Conservation (phyloP, 2,113 vertebrate genomes). For the Micromys minutus region DNA sequence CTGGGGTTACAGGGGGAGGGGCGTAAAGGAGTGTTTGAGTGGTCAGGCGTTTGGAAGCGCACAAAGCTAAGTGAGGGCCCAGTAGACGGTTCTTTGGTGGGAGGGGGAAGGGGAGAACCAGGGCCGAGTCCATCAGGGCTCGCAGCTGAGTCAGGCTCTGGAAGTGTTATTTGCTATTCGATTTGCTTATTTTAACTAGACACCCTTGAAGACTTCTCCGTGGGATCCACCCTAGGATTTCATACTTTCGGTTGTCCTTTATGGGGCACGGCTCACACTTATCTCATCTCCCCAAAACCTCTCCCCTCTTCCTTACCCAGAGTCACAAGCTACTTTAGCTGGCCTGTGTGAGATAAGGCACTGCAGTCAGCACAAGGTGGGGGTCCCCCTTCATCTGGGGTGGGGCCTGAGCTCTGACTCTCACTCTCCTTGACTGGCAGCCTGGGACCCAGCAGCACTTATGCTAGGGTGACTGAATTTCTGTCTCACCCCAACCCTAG, state of each 20-base stretch:
- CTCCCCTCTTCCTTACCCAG: neutral
- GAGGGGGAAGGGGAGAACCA: too few relatives aligned
- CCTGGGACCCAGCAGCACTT: neutral
- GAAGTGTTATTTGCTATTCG: neutral
- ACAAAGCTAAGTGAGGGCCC: neutral
- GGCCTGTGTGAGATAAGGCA: neutral
- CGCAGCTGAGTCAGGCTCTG: neutral
- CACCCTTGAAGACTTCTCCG: neutral
- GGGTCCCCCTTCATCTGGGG: neutral
- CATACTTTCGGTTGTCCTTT: neutral
- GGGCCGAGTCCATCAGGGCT: neutral
- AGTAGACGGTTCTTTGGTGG: neutral
- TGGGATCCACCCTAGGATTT: slow-evolving; percentile 11
- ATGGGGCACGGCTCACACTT: neutral
- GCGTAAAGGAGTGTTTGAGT: neutral
- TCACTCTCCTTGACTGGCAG: neutral
- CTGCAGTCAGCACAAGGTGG: fast-evolving
- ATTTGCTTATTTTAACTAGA: slow-evolving; percentile 15
- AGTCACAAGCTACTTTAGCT: slow-evolving; percentile 31
- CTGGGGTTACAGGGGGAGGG: neutral
- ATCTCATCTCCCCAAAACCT: slow-evolving; percentile 11
- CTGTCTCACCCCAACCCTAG: neutral
- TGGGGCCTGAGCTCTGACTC: neutral
- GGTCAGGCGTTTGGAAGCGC: neutral
- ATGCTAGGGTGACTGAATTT: neutral